Conservation (phyloP, 2,888 invertebrate species). For the Epistrophe grossulariae region DNA sequence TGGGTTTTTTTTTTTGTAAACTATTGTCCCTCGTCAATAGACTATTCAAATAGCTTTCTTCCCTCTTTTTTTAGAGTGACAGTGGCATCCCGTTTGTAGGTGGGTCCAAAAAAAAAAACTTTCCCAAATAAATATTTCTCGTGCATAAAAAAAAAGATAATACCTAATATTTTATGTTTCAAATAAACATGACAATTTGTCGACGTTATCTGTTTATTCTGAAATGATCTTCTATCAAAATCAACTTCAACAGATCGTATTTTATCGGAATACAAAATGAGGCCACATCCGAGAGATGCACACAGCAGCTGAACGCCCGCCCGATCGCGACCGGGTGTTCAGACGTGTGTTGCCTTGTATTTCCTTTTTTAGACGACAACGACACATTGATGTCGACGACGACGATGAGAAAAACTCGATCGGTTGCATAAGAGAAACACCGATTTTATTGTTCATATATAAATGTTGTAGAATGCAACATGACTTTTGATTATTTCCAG, state of each 20-base stretch:
- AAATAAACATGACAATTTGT: slow-evolving; percentile 53
- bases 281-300: slow-evolving; percentile 45
- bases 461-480: slow-evolving; percentile 1
- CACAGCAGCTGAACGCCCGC: not conserved
- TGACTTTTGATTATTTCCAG: slow-evolving; percentile 56
- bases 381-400: not conserved
- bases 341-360: slow-evolving; percentile 54
- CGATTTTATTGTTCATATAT: slow-evolving; percentile 10
- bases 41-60: not conserved
- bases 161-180: slow-evolving; percentile 22
- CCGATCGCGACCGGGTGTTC: slow-evolving; percentile 12
- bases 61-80: slow-evolving; percentile 19
- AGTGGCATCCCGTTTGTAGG: slow-evolving; percentile 33
- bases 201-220: slow-evolving; percentile 35
- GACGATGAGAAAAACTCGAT: slow-evolving; percentile 19
- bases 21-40: slow-evolving; percentile 21
- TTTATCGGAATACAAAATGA: slow-evolving; percentile 60
- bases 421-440: slow-evolving; percentile 51
- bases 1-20: not conserved
- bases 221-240: slow-evolving; percentile 31
- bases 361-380: slow-evolving; percentile 45
- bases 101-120: not conserved
- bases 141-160: not conserved
- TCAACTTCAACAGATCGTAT: slow-evolving; percentile 43
- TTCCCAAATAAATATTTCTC: slow-evolving; percentile 3